phyloP scores from a whole-genome alignment of 1,140 invertebrate genomes.

The Pinna nobilis region DNA sequence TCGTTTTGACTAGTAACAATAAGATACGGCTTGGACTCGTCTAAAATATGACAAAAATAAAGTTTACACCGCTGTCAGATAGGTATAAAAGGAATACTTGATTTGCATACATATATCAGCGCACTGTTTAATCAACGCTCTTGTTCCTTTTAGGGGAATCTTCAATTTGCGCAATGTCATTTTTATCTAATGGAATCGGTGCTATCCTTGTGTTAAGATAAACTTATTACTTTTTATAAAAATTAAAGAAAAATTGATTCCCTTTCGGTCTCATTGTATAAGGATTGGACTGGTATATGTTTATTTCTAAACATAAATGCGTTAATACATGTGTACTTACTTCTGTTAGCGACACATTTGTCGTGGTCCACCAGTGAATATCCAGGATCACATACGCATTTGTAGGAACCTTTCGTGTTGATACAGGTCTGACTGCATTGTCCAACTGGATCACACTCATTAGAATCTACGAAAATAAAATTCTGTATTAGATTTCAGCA shows the following conservation, averaged over 20 bases:
- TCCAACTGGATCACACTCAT: slow-evolving; percentile 93
- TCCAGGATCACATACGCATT: slow-evolving; percentile 85
- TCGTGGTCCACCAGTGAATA: slow-evolving; percentile 87
- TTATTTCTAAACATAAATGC: no score
- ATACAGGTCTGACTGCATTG: slow-evolving; percentile 90
- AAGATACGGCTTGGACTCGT: slow-evolving; percentile 54
- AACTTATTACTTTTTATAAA: no score
- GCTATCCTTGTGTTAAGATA: no score
- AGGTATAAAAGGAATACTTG: no score
- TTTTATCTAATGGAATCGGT: no score
- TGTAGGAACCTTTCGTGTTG: slow-evolving; percentile 80
- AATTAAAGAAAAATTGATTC: not conserved
- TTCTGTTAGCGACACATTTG: slow-evolving; percentile 90
- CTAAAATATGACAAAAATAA: slow-evolving; percentile 30
- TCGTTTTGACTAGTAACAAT: slow-evolving; percentile 57
- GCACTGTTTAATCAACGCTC: no score
- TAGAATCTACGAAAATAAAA: slow-evolving; percentile 78
- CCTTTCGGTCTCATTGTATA: not conserved
- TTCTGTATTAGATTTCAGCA: not conserved
- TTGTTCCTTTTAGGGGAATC: no score
- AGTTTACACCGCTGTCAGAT: slow-evolving; percentile 7
- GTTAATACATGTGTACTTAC: slow-evolving; percentile 74
- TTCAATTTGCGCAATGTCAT: no score
- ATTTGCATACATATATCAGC: no score
- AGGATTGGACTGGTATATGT: not conserved